Percentiles rank a stretch among this genome's conserved stretches.
phyloP scores from a whole-genome alignment of 2,797 vertebrate genomes.

The Gymnodraco acuticeps region DNA sequence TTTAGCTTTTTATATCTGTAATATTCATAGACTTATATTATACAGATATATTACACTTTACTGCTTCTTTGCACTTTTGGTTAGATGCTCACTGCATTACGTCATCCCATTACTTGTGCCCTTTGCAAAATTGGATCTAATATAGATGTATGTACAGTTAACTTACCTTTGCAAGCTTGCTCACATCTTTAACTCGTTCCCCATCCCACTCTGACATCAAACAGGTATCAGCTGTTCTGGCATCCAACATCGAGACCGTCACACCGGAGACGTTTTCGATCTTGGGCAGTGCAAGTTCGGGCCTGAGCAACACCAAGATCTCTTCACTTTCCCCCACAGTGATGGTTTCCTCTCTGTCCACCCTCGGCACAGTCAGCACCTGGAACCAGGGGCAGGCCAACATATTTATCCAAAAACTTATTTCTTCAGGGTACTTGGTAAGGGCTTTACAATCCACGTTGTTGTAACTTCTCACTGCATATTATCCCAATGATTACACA shows the following conservation, averaged over 20 bases:
- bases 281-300: constrained; percentile 60
- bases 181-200: neutral
- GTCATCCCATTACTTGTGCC: no score
- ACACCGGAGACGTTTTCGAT: constrained; percentile 34
- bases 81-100: no score
- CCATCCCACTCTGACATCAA: neutral
- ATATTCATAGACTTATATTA: no score
- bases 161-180: neutral
- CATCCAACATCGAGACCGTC: constrained; percentile 69
- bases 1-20: no score
- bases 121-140: no score
- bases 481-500: no score
- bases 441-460: neutral
- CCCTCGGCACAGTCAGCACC: constrained; percentile 54
- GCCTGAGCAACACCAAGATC: constrained; percentile 71
- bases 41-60: no score
- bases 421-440: constrained; percentile 62
- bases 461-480: no score
- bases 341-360: constrained; percentile 62
- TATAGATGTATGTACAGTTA: no score
- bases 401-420: constrained; percentile 63
- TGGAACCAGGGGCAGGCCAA: constrained; percentile 75
- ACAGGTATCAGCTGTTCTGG: constrained; percentile 69
- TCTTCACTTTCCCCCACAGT: constrained; percentile 31
- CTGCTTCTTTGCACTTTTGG: no score